Conservation (phyloP, 1,140 invertebrate species). For the Aphaenogaster ashmeadi region DNA sequence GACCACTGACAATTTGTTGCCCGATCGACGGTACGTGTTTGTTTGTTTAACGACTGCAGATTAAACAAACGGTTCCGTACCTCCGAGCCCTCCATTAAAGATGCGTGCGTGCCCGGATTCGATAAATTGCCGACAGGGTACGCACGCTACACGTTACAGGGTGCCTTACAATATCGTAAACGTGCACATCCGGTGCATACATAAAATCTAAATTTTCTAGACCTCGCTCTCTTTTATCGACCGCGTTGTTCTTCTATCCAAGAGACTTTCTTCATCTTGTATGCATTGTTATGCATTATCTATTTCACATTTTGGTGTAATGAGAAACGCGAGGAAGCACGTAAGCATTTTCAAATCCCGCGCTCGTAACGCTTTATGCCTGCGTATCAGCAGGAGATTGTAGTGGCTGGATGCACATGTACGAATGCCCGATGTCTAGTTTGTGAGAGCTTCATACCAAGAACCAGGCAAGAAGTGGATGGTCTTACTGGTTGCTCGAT, state of each 20-base stretch:
- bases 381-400: constrained; percentile 27
- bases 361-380: constrained; percentile 15
- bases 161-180: not conserved
- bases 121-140: constrained; percentile 3
- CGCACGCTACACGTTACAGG: not conserved
- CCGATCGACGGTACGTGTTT: constrained; percentile 16
- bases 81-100: not conserved
- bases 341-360: constrained; percentile 49
- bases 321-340: constrained; percentile 12
- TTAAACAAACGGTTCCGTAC: constrained; percentile 35
- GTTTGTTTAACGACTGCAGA: constrained; percentile 37
- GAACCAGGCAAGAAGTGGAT: not conserved
- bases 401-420: not conserved
- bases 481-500: not conserved
- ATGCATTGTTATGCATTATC: constrained; percentile 47
- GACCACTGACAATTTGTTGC: constrained; percentile 44
- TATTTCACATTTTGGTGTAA: constrained; percentile 19
- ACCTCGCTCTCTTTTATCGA: not conserved
- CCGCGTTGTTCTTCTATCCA: not conserved
- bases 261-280: not conserved
- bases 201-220: not conserved
- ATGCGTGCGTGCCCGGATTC: not conserved
- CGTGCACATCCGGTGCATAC: not conserved
- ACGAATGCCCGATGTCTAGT: constrained; percentile 21
- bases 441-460: not conserved